Evolutionary conservation across 2,113 vertebrate genomes (phyloP).

Genomic region (Oophaga pumilio): DNA sequence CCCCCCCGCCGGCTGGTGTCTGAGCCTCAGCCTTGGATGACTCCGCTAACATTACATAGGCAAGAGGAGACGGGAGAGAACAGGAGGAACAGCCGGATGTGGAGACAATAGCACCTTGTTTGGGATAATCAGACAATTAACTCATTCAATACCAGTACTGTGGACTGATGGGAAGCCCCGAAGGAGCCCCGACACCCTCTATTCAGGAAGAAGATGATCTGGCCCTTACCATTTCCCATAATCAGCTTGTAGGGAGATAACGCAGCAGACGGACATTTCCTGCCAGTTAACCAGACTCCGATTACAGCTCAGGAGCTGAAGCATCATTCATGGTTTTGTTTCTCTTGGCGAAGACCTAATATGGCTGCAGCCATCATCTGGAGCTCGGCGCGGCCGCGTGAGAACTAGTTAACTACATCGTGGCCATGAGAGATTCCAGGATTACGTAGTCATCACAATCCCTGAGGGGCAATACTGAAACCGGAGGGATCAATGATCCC

Average conservation of each 20-base stretch:
- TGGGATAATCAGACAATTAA: neutral
- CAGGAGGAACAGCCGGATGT: neutral
- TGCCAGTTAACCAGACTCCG: neutral
- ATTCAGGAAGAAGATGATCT: neutral
- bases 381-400: neutral
- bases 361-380: neutral
- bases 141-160: neutral
- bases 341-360: constrained; percentile 19
- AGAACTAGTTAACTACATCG: neutral
- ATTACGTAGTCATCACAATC: no score
- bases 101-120: neutral
- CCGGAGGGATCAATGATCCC: neutral
- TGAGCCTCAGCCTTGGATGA: no score
- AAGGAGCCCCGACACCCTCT: neutral
- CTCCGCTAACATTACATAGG: neutral
- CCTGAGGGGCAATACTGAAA: no score
- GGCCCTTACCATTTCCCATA: neutral
- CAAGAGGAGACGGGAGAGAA: neutral
- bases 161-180: neutral
- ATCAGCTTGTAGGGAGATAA: neutral
- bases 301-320: neutral
- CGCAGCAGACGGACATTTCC: neutral
- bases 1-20: neutral
- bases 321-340: neutral
- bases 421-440: neutral